Evolutionary conservation across 2,888 invertebrate species (phyloP), one percentile per base, ranked within the genome.

Genomic region (Orthosia cruda): DNA sequence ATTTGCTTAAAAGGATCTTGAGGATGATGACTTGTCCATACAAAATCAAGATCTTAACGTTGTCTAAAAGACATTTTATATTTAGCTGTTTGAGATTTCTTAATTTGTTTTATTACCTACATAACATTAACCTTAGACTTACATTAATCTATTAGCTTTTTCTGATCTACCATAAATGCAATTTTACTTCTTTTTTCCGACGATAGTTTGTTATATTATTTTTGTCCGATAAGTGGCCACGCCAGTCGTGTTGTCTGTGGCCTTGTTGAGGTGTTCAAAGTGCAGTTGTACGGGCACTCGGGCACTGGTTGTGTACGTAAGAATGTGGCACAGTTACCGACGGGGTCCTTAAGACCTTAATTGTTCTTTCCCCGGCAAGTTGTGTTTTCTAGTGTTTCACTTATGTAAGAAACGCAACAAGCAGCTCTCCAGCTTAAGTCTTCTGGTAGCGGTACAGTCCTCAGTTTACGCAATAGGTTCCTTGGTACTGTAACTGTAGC

Each of bases 191-290:
- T n/a, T 49, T 71, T 59, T 71, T 4, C 12, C 15, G 5, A 57
- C 50, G 7, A n/a, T 13, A 54, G 49, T 80, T 74, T 74, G 23
- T 50, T 26, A 40, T 63, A 49, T 76, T 66, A 66, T 81, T 77
- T 71, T 63, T 47, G 49, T 63, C 32, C 23, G 32, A 57, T 63
- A 82, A 77, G 16, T 63, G 57, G 15, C 65, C 23, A 71, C 16
- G 57, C 66, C 23, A 77, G 71, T 82, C 83, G 78, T 82, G 78
- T 55, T 72, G 32, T 63, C 62, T 58, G 78, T 77, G 80, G 71
- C 71, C 83, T 80, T 80, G 80, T 55, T 71, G 54, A 72, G 66
- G 65, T 80, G 62, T 82, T 59, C 78, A 77, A 80, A 80, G 80
- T 82, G 80, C 78, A 71, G 58, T 82, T 82, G 62, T 77, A 49